Base-by-base conservation (phyloP, 2,113 vertebrate species). In the Oostethus manadensis region DNA sequence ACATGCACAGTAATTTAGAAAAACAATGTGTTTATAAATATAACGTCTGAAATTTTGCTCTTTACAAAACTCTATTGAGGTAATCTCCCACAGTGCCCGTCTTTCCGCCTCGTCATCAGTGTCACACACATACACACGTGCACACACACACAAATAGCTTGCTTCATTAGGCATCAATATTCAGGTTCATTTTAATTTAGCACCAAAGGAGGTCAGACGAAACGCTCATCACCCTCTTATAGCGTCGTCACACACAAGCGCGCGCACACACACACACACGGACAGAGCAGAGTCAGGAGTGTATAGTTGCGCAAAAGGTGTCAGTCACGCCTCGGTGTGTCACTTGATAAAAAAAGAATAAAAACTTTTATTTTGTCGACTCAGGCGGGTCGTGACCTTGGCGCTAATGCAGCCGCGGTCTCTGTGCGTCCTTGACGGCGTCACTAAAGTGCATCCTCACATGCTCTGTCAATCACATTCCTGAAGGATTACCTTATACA, bases 171-270 rank as follows among this genome's bases (percentile, higher is more conserved):
- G 66, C 74, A 63, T 86, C 82, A 81, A 86, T 81, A 83, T 86
- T 84, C 76, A 82, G 84, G 84, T 81, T 86, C 63, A 63, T 84
- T 86, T 81, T 83, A 83, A 86, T 84, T 86, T 86, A 86, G 84
- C 84, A 73, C 84, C 55, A 83, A 86, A 86, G 74, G 80, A 86
- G 82, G 84, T 86, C 84, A 86, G 81, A 84, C 70, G 18, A 76
- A 78, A 63, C 56, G 73, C 84, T 80, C 79, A 71, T 86, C 76
- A 62, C 71, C 78, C 79, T 75, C 75, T 84, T 79, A 69, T 82
- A 84, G 81, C 79, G 75, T 82, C 35, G 83, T 82, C 81, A 82
- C 69, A 51, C 66, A 58, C 35, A 51, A 5, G 7, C 58, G 56
- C 60, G 55, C 76, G 49, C 56, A 55, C 70, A 60, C 33, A 49